A percentile compares a stretch with the other conserved stretches of the same genome.
phyloP scores from a whole-genome alignment of 2,888 invertebrate genomes.

The Rambutsinella grinnellia region DNA sequence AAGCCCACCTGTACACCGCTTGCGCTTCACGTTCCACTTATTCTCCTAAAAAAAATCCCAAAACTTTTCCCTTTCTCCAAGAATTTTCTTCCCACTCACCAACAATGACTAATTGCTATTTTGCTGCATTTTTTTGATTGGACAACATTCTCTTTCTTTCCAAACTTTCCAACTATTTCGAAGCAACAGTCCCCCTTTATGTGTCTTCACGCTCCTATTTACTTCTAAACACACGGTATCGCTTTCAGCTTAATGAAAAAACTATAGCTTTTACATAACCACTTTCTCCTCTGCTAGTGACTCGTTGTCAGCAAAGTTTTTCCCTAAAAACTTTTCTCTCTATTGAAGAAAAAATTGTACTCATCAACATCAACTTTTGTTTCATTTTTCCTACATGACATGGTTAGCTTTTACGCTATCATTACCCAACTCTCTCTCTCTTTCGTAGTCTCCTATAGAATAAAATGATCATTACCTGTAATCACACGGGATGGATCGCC shows the following conservation, averaged over 20 bases:
- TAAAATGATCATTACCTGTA: conserved; percentile 54
- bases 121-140: conserved; percentile 57
- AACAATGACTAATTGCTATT: conserved; percentile 55
- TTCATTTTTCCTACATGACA: conserved; percentile 32
- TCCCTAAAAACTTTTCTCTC: conserved; percentile 16
- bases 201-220: neutral
- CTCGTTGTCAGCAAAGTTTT: neutral
- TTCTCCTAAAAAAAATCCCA: neutral
- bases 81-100: conserved; percentile 10
- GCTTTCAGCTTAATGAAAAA: conserved; percentile 56
- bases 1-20: conserved; percentile 26
- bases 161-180: conserved; percentile 27
- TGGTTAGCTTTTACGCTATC: conserved; percentile 23
- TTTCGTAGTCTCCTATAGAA: no score
- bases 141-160: conserved; percentile 20
- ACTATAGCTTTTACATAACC: conserved; percentile 17
- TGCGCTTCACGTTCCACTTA: neutral
- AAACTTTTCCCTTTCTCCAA: neutral
- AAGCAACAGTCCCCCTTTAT: conserved; percentile 37
- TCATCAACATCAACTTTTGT: conserved; percentile 54
- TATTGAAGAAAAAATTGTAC: conserved; percentile 41
- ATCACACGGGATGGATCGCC: conserved; percentile 52
- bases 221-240: conserved; percentile 28
- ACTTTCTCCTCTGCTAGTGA: neutral
- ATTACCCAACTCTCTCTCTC: no score